Evolutionary conservation across 2,113 vertebrate species (phyloP).

Genomic region (Indicator maculatus): DNA sequence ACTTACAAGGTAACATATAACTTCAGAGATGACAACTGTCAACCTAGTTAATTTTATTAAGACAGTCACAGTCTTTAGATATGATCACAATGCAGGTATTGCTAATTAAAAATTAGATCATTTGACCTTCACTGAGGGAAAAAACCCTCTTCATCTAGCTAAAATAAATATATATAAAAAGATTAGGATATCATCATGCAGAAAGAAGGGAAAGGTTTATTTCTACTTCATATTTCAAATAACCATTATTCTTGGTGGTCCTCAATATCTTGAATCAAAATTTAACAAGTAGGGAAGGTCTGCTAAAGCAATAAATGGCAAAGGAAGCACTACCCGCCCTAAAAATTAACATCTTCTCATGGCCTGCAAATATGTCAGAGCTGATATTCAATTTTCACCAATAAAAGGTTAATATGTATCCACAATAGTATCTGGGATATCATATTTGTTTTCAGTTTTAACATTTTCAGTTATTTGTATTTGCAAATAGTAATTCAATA

Average conservation of each 20-base stretch:
- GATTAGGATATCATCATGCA: not conserved
- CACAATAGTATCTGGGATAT: not conserved
- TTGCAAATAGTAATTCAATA: not conserved
- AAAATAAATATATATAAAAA: not conserved
- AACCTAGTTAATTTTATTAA: constrained; percentile 23
- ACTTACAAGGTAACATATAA: not conserved
- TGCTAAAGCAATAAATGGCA: not conserved
- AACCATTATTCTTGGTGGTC: not conserved
- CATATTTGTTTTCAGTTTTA: not conserved
- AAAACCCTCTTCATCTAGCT: not conserved
- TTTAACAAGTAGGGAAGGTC: not conserved
- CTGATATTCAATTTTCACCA: not conserved
- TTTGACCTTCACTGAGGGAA: not conserved
- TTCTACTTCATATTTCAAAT: not conserved
- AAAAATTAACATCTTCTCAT: not conserved
- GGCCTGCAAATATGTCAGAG: not conserved
- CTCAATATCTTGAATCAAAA: not conserved
- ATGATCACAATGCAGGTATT: not conserved
- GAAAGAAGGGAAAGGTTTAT: not conserved
- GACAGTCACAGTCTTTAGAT: constrained; percentile 13
- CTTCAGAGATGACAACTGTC: constrained; percentile 11
- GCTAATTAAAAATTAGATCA: constrained; percentile 20
- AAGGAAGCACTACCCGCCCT: not conserved
- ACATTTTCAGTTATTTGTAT: not conserved
- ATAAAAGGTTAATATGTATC: not conserved